Conservation (phyloP, 2,888 invertebrate species). For the Pristionchus exspectatus region DNA sequence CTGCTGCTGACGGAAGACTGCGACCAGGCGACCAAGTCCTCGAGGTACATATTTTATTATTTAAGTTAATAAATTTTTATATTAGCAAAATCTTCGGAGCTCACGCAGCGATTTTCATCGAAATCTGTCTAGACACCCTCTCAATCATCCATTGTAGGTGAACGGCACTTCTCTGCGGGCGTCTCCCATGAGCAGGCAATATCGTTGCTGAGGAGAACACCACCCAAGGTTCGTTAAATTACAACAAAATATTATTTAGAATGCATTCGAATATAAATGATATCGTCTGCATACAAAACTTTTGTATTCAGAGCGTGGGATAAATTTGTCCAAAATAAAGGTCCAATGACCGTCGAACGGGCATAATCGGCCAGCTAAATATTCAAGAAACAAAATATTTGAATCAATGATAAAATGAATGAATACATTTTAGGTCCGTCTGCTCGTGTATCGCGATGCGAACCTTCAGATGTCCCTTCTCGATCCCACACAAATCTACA, state of each 20-base stretch:
- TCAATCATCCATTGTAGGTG: conserved; percentile 81
- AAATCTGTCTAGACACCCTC: not conserved
- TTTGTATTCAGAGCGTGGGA: too few relatives aligned
- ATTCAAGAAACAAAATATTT: too few relatives aligned
- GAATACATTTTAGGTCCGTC: conserved; percentile 81
- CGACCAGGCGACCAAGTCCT: conserved; percentile 94
- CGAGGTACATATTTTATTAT: conserved; percentile 81
- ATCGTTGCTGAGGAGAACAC: conserved; percentile 89
- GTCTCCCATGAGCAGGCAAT: conserved; percentile 90
- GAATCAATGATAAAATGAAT: too few relatives aligned
- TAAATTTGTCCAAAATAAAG: too few relatives aligned
- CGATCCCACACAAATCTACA: conserved; percentile 80
- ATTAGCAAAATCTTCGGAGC: not conserved
- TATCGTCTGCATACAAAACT: too few relatives aligned
- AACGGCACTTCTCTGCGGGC: conserved; percentile 87
- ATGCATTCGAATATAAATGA: too few relatives aligned
- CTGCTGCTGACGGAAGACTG: conserved; percentile 92
- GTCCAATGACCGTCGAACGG: not conserved
- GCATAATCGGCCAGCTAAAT: too few relatives aligned
- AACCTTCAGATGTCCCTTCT: conserved; percentile 77
- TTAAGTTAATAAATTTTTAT: conserved; percentile 28
- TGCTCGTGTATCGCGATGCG: conserved; percentile 87
- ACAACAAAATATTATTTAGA: too few relatives aligned
- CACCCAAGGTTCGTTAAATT: conserved; percentile 84
- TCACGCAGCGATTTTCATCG: not conserved